Percentiles rank a stretch among this genome's conserved stretches.
phyloP scores from a whole-genome alignment of 1,140 invertebrate species.

The Onthophagus taurus region DNA sequence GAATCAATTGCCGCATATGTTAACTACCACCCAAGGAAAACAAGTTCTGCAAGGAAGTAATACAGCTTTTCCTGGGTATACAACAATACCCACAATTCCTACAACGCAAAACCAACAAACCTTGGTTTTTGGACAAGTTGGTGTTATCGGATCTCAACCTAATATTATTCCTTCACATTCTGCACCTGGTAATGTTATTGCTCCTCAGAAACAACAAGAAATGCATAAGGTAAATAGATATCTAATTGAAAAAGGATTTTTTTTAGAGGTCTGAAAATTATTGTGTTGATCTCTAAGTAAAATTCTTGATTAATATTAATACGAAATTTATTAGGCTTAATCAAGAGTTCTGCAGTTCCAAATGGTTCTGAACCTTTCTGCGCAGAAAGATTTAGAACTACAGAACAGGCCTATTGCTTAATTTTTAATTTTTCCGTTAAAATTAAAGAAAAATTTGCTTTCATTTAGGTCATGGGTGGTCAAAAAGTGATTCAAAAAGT shows the following conservation, averaged over 20 bases:
- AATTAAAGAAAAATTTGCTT: constrained; percentile 31
- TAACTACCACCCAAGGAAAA: constrained; percentile 61
- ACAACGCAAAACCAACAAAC: constrained; percentile 66
- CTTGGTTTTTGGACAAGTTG: constrained; percentile 68
- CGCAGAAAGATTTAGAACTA: too few species aligned
- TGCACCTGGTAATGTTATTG: constrained; percentile 29
- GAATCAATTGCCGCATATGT: constrained; percentile 71
- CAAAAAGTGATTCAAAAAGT: constrained; percentile 50
- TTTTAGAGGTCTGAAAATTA: not conserved
- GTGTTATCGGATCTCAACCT: constrained; percentile 64
- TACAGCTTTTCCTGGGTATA: constrained; percentile 54
- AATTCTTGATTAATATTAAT: too few species aligned
- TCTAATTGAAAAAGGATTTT: not conserved
- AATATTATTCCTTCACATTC: constrained; percentile 48
- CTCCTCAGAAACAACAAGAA: constrained; percentile 40
- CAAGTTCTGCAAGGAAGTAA: constrained; percentile 51
- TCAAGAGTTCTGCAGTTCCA: too few species aligned
- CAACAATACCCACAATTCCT: constrained; percentile 66
- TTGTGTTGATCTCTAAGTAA: too few species aligned
- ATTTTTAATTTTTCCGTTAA: too few species aligned
- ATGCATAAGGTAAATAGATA: constrained; percentile 29
- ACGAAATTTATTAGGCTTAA: too few species aligned
- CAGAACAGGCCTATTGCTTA: too few species aligned
- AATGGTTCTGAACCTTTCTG: too few species aligned
- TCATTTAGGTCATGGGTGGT: constrained; percentile 37